A percentile compares a stretch with the other conserved stretches of the same genome.
phyloP scores from a whole-genome alignment of 2,888 invertebrate genomes.

The Thera obeliscata region DNA sequence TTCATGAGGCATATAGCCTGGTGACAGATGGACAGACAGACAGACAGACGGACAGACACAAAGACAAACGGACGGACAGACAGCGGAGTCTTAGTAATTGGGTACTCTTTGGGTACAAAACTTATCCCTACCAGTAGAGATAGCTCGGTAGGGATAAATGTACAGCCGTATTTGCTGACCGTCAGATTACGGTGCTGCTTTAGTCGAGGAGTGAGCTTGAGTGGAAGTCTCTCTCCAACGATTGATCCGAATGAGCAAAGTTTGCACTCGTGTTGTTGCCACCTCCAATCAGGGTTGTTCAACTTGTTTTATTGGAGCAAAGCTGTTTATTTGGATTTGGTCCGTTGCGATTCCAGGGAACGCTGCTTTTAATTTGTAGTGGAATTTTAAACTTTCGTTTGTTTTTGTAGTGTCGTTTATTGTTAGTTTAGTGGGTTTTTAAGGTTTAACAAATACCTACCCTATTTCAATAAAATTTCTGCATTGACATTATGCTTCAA shows the following conservation, averaged over 20 bases:
- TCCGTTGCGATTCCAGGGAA: neutral
- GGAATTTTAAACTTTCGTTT: neutral
- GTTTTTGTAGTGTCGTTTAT: neutral
- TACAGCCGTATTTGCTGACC: neutral
- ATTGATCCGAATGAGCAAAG: constrained; percentile 28
- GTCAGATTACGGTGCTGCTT: neutral
- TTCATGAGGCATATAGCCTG: too few species aligned
- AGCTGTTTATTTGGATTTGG: constrained; percentile 12
- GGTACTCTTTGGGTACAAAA: too few species aligned
- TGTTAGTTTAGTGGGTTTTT: too few species aligned
- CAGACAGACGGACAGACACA: too few species aligned
- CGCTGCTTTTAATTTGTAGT: constrained; percentile 4
- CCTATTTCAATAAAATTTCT: too few species aligned
- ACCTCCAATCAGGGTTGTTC: constrained; percentile 19
- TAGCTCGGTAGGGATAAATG: too few species aligned
- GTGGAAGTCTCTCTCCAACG: constrained; percentile 13
- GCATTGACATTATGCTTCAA: too few species aligned
- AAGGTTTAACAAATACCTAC: too few species aligned
- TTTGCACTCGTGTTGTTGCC: constrained; percentile 25
- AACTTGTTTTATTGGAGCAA: constrained; percentile 18
- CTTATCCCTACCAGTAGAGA: too few species aligned
- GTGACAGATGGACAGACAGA: too few species aligned
- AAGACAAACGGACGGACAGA: too few species aligned
- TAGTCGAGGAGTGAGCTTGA: neutral
- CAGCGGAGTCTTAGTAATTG: too few species aligned